Conservation (phyloP, 2,113 vertebrate genomes). For the Crypturellus undulatus region DNA sequence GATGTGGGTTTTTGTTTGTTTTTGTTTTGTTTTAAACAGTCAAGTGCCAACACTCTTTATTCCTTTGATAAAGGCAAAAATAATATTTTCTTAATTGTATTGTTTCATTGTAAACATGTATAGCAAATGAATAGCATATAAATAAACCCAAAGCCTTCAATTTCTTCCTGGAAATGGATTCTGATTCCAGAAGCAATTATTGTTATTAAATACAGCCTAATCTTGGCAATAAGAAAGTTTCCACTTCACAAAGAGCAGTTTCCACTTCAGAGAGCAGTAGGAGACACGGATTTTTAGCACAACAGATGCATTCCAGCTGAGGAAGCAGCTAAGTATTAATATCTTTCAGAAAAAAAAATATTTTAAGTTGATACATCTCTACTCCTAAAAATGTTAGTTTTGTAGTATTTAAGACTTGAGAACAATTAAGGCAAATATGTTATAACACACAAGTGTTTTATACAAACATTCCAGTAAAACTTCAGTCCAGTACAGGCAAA, state of each 20-base stretch:
- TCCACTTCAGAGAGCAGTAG: slow-evolving; percentile 22
- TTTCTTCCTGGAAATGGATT: neutral
- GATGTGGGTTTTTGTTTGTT: too few species aligned
- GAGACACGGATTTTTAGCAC: slow-evolving; percentile 23
- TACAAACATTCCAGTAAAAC: neutral
- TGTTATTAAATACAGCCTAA: slow-evolving; percentile 6
- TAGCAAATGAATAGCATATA: neutral
- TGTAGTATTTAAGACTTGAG: neutral
- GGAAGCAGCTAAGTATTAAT: neutral
- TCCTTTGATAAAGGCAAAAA: neutral
- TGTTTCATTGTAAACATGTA: neutral
- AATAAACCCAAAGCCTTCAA: neutral
- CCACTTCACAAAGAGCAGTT: slow-evolving; percentile 30
- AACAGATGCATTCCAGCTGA: neutral
- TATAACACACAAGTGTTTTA: neutral
- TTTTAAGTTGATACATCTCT: neutral
- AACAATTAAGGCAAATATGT: neutral
- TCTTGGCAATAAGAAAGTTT: slow-evolving; percentile 4
- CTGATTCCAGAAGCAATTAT: slow-evolving; percentile 12
- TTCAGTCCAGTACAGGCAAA: neutral
- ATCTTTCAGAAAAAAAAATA: slow-evolving; percentile 37
- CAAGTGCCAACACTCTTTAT: neutral
- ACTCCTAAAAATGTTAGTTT: neutral
- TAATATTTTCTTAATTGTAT: neutral
- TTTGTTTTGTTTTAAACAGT: neutral